Conservation (phyloP, 1,140 invertebrate genomes). For the Antheraea mylitta region DNA sequence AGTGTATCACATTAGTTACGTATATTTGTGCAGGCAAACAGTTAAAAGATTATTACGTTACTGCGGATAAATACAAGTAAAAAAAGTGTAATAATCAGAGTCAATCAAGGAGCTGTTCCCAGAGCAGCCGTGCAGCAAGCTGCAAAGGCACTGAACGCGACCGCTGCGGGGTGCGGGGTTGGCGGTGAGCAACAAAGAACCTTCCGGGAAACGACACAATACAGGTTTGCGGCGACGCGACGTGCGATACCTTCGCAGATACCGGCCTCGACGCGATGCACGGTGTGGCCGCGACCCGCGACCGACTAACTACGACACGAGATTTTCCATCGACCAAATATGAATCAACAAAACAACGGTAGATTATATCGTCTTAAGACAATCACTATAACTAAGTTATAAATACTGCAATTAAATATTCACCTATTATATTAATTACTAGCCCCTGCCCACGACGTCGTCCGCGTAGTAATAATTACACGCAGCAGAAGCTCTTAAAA, state of each 20-base stretch:
- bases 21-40: neutral
- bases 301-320: slow-evolving; percentile 42
- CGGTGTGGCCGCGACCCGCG: slow-evolving; percentile 14
- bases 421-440: neutral
- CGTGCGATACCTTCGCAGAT: slow-evolving; percentile 76
- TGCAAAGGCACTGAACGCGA: slow-evolving; percentile 20
- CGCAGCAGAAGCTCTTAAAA: too few relatives aligned
- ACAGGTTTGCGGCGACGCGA: slow-evolving; percentile 72
- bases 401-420: neutral
- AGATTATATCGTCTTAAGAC: neutral
- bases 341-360: slow-evolving; percentile 47
- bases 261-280: slow-evolving; percentile 33
- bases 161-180: slow-evolving; percentile 32
- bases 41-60: neutral
- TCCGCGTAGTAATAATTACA: too few relatives aligned
- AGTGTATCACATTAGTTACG: neutral
- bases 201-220: slow-evolving; percentile 74
- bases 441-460: too few relatives aligned
- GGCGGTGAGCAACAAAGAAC: slow-evolving; percentile 68
- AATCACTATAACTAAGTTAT: neutral
- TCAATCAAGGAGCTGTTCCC: slow-evolving; percentile 1
- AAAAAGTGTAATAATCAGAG: neutral
- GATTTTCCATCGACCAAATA: slow-evolving; percentile 47
- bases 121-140: slow-evolving; percentile 23
- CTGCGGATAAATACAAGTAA: neutral